Conservation (phyloP, 2,888 invertebrate genomes). For the Ormyrus pomaceus region DNA sequence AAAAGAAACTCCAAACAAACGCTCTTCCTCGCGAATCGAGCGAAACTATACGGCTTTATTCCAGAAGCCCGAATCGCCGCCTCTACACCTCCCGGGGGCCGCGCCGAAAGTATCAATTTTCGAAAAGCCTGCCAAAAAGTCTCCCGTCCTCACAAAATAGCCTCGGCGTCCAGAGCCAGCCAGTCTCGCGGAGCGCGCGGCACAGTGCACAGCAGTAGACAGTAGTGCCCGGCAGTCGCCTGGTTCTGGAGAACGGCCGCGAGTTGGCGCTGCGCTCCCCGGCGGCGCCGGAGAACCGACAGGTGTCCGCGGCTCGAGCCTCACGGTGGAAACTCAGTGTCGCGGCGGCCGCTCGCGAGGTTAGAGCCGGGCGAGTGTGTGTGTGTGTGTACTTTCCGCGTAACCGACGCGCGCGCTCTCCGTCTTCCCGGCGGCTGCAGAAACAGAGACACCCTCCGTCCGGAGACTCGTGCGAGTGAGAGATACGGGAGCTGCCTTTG, state of each 20-base stretch:
- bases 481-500: background rate
- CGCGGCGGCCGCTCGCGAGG: conserved; percentile 75
- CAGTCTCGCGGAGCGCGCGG: no score
- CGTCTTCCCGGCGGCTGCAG: background rate
- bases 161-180: no score
- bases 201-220: no score
- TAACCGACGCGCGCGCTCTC: no score
- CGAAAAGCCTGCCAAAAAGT: conserved; percentile 24
- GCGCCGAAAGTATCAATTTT: conserved; percentile 27
- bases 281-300: conserved; percentile 67
- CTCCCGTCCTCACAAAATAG: no score
- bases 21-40: no score
- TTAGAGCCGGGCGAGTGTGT: conserved; percentile 58
- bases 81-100: no score
- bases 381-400: no score
- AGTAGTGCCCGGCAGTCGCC: no score
- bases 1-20: no score
- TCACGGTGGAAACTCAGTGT: conserved; percentile 68
- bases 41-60: no score
- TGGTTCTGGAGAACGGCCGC: background rate
- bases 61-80: background rate
- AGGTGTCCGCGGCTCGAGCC: conserved; percentile 69
- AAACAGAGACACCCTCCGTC: background rate
- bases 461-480: background rate
- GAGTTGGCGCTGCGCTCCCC: conserved; percentile 5